Evolutionary conservation across 2,888 invertebrate genomes (phyloP).

Genomic region (Eilema sororculum): DNA sequence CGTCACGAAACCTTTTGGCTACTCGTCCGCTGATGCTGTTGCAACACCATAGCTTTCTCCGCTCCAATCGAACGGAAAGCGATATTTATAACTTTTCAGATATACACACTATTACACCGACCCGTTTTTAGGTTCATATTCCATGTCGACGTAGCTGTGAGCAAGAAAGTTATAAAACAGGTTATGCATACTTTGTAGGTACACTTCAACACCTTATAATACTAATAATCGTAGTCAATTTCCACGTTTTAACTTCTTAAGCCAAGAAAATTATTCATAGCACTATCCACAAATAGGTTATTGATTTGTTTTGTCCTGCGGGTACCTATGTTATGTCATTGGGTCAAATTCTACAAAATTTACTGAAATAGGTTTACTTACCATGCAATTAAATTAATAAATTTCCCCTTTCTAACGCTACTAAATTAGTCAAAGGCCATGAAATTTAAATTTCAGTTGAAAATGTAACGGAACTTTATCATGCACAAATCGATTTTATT

Average conservation of each 20-base stretch:
- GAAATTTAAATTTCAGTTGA: constrained; percentile 32
- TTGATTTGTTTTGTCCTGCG: no score
- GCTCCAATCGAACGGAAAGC: constrained; percentile 58
- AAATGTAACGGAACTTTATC: constrained; percentile 48
- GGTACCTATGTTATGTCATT: constrained; percentile 12
- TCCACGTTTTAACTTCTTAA: background rate
- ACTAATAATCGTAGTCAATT: background rate
- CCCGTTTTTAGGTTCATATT: constrained; percentile 24
- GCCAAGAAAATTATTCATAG: background rate
- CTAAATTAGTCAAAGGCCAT: constrained; percentile 17
- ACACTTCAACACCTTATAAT: background rate
- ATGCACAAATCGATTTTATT: constrained; percentile 67
- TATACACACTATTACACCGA: constrained; percentile 23
- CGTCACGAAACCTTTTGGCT: constrained; percentile 81
- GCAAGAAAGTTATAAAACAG: constrained; percentile 9
- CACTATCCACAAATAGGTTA: background rate
- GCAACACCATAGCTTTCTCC: constrained; percentile 81
- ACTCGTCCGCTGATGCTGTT: constrained; percentile 60
- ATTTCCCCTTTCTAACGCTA: constrained; percentile 6
- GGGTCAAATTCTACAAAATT: constrained; percentile 20
- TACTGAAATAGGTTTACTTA: background rate
- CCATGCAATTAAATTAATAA: background rate
- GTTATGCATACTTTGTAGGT: background rate
- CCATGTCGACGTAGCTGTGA: constrained; percentile 7
- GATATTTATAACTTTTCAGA: constrained; percentile 55